Base-by-base conservation (phyloP, 2,888 invertebrate genomes). In the Hirtodrosophila alboralis region DNA sequence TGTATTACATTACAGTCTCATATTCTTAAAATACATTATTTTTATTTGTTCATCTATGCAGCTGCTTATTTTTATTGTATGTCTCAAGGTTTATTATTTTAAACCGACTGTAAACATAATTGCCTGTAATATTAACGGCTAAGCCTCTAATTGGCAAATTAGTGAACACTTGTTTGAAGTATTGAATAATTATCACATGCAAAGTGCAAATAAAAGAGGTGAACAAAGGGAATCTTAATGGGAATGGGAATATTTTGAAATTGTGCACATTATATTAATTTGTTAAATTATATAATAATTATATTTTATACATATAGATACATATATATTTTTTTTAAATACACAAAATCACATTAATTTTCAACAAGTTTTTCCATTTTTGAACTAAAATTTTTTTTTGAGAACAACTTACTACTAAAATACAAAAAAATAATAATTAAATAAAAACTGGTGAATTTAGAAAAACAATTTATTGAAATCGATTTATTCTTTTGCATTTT, bases 21-120 rank as follows among this genome's bases (percentile, higher is more conserved):
- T 34, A 66, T 27, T 34, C 40, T 49, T 31, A 31, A 12, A 23
- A 8, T 28, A 27, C 26, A 30, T 28, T 33, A 30, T 54, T 33
- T 48, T 48, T 41, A 37, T 26, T 27, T 45, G 31, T 33, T 37
- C n/a, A 16, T 16, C 13, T 36, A 45, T 37, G 33, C 54, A 47
- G 10, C 38, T 44, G 68, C 12, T 26, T 5, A 53, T 28, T 12
- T 48, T 28, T 23, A 23, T 34, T 6, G 30, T 8, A 8, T 6
- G 10, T 1, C 16, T 14, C 72, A 72, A 74, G 74, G 74, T 65
- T 41, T 33, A 18, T 10, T 18, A 9, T 4, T 28, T 12, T 9
- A 33, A 41, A 36, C 45, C 30, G 33, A 28, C 10, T 44, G 52
- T 38, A 49, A 54, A 61, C 66, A 65, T 69, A 72, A 69, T 58